Conservation (phyloP, 1,140 invertebrate genomes). For the Saccostrea glomerata region DNA sequence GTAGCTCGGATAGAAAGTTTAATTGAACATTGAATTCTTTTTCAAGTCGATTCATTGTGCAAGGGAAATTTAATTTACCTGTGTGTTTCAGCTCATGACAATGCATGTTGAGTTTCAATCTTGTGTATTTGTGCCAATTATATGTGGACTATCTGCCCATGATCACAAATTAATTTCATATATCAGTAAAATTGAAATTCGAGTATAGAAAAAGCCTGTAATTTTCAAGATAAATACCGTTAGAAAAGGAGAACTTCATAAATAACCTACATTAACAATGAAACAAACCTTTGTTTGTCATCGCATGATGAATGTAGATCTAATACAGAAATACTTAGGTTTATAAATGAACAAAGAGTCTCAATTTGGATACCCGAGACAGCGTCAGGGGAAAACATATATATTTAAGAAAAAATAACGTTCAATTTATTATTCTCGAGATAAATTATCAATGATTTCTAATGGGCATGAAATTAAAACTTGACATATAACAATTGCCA, state of each 20-base stretch:
- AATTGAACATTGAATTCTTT: background rate
- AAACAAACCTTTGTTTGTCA: background rate
- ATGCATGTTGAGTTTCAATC: background rate
- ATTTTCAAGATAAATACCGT: background rate
- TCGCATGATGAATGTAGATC: background rate
- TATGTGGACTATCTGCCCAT: background rate
- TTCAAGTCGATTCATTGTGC: background rate
- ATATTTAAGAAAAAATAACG: conserved; percentile 1
- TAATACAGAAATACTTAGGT: background rate
- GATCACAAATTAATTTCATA: conserved; percentile 17
- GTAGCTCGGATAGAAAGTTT: background rate
- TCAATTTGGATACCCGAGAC: background rate
- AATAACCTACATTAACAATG: background rate
- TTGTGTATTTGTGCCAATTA: background rate
- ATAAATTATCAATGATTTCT: conserved; percentile 22
- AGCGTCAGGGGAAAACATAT: background rate
- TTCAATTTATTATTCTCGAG: background rate
- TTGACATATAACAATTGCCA: conserved; percentile 18
- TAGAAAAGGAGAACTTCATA: background rate
- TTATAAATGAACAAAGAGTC: background rate
- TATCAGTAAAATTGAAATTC: conserved; percentile 18
- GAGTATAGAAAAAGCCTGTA: background rate
- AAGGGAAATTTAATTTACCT: background rate
- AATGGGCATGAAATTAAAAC: conserved; percentile 38
- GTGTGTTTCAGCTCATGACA: background rate